Evolutionary conservation across 2,797 vertebrate genomes (phyloP), one percentile per base, ranked within the genome.

Genomic region (Geotrypetes seraphini): DNA sequence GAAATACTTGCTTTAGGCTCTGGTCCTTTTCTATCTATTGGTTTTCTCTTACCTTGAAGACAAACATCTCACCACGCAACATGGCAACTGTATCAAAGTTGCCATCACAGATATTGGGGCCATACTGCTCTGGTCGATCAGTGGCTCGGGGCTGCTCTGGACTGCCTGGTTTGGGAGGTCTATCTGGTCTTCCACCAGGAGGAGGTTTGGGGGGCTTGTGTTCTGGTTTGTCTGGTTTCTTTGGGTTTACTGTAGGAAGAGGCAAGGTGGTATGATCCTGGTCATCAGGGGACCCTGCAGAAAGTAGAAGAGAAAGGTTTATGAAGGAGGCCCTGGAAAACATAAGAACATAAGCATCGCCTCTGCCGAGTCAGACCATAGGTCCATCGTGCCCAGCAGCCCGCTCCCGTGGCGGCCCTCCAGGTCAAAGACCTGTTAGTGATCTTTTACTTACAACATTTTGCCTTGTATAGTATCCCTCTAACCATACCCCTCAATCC

Each of bases 61-160:
- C 91, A 44, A 99, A 97, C 95, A 97, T 99, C 61, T 99, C 95
- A 53, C 95, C 95, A 3, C 94, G 80, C 32, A 97, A 85, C 75
- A 96, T 74, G 0, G 90, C 88, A 37, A 97, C 90, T 0, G 89
- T 85, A 73, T 99, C 93, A 0, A 97, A 99, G 79, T 96, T 85
- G 13, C 95, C 95, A 0, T 97, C 89, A 0, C 95, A 99, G 73
- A 99, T 96, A 57, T 96, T 78, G 4, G 95, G 95, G 16, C 92
- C 89, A 0, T 90, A 90, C 37, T 91, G 90, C 50, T 95, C 90
- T 0, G 93, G 92, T 19, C 72, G 75, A 17, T 89, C 87, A 0
- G 89, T 89, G 53, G 85, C 75, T 36, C 78, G 71, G 25, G 89
- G 89, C 3, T 71, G 76, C 48, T 83, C 83, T 0, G 89, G 84